Percentiles rank a stretch among this genome's conserved stretches.
Evolutionary conservation across 2,888 invertebrate species (phyloP).

Genomic region (Phytoseiulus persimilis): DNA sequence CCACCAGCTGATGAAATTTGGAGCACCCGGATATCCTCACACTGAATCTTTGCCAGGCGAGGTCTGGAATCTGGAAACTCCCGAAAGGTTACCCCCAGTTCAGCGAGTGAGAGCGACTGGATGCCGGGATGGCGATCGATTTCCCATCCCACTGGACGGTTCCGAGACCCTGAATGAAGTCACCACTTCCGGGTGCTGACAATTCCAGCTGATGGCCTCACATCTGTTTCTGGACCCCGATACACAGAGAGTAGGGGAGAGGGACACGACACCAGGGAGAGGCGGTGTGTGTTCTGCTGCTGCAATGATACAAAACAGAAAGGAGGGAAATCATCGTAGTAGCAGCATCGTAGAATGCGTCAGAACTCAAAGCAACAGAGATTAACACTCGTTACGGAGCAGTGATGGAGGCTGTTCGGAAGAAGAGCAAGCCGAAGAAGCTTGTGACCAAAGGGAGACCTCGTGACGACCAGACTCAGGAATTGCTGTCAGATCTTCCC

Average conservation of each 20-base stretch:
- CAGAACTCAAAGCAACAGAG: background rate
- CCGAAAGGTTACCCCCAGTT: no score
- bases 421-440: conserved; percentile 1
- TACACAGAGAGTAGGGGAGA: background rate
- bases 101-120: no score
- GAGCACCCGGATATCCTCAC: no score
- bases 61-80: no score
- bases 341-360: background rate
- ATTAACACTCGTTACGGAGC: background rate
- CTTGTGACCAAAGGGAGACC: background rate
- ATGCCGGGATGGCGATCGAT: no score
- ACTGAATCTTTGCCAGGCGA: no score
- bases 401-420: conserved; percentile 11
- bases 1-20: no score
- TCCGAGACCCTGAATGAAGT: no score
- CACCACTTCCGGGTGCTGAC: background rate
- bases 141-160: no score
- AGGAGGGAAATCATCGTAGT: background rate
- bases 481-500: background rate
- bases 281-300: background rate
- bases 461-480: background rate
- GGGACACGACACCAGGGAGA: background rate
- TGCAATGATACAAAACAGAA: background rate
- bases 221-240: background rate
- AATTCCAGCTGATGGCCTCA: background rate